Evolutionary conservation across 2,888 invertebrate species (phyloP).

Genomic region (Agrotis exclamationis): DNA sequence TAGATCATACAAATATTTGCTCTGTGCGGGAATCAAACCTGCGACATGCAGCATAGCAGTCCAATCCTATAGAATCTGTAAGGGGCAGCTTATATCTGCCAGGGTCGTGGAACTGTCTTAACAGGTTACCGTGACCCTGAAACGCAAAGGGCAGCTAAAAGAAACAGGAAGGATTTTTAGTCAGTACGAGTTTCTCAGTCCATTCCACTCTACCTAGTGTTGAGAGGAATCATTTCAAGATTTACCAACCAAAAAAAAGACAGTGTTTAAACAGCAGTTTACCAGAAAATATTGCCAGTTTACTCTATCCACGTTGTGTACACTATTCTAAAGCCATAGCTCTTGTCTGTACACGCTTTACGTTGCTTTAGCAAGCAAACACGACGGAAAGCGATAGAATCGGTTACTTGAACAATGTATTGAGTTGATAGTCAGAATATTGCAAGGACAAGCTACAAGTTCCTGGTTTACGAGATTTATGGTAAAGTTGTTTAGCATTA

Average conservation of each 20-base stretch:
- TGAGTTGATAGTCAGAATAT: constrained; percentile 53
- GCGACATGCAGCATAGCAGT: too few relatives aligned
- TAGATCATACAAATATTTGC: too few relatives aligned
- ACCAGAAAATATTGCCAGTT: background rate
- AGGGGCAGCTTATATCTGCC: background rate
- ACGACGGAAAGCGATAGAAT: constrained; percentile 49
- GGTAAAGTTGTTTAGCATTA: constrained; percentile 36
- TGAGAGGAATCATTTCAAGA: too few relatives aligned
- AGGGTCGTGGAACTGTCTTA: too few relatives aligned
- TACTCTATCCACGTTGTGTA: background rate
- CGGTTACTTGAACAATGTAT: constrained; percentile 55
- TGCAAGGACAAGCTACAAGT: constrained; percentile 52
- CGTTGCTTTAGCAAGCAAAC: constrained; percentile 40
- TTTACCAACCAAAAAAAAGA: too few relatives aligned
- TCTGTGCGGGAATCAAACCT: too few relatives aligned
- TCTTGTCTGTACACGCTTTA: constrained; percentile 40
- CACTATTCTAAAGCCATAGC: constrained; percentile 29
- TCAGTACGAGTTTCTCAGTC: too few relatives aligned
- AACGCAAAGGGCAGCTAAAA: too few relatives aligned
- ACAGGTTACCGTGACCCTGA: too few relatives aligned
- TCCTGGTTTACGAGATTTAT: constrained; percentile 36
- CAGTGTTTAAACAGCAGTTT: background rate
- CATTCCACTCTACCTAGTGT: too few relatives aligned
- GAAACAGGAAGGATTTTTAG: too few relatives aligned
- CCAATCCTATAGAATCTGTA: background rate